Base-by-base conservation (phyloP, 1,140 invertebrate genomes). In the Tetranychus urticae region DNA sequence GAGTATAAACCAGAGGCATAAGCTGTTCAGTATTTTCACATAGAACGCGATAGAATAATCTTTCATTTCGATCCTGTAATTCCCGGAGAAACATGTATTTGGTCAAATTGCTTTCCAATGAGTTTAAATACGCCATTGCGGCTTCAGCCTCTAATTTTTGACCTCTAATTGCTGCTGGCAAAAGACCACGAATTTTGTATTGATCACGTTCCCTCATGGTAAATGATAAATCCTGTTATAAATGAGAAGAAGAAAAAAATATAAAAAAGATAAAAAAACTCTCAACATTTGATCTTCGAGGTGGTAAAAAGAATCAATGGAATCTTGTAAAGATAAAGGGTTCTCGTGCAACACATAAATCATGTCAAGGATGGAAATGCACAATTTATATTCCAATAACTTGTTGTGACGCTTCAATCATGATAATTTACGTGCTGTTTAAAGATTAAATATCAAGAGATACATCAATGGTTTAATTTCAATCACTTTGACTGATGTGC, bases 1-100 rank as follows among this genome's bases (percentile, higher is more conserved):
- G 93, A 0, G 92, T 97, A 72, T 98, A 98, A 3, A 97, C 88
- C 68, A 97, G 86, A 0, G 94, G 94, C 85, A 98, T 90, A 75
- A 94, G 82, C 68, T 87, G 80, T 70, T 93, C 86, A 60, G 94
- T 82, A 73, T 98, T 88, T 74, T 97, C 88, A 57, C 82, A 81
- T 31, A 98, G 71, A 36, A 97, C 79, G 64, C 87, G 80, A 75
- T 92, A 98, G 75, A 97, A 98, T 58, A 98, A 77, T 66, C 87
- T 82, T 75, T 96, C 89, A 73, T 97, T 96, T 72, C 88, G 81
- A 71, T 96, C 89, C 84, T 90, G 75, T 60, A 69, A 47, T 35
- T 69, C 64, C 45, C 68, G 58, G 14, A 69, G 58, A 58, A 65
- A 69, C 55, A 68, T 66, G 56, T 71, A 72, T 61, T 68, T 67